Conservation (phyloP, 2,888 invertebrate species). For the Callyntrura sp. region DNA sequence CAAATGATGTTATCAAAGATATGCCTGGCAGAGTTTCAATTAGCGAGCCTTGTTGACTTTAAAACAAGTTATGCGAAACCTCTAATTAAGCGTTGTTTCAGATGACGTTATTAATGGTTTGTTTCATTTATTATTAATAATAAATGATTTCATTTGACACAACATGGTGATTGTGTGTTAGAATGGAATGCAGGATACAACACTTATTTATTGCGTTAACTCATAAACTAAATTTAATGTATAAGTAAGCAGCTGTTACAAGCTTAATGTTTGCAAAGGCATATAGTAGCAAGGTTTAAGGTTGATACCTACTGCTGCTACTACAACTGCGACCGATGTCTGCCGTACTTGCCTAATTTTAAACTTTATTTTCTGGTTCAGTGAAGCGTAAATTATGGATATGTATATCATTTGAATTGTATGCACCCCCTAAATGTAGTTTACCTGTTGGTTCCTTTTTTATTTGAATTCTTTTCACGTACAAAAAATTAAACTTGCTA, state of each 20-base stretch:
- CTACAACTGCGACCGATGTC: not conserved
- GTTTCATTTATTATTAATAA: too few species aligned
- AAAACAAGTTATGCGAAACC: too few species aligned
- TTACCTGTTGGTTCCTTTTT: too few species aligned
- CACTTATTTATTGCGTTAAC: not conserved
- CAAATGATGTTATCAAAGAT: too few species aligned
- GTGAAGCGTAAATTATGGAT: constrained; percentile 34
- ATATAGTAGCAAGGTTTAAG: not conserved
- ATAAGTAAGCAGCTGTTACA: not conserved
- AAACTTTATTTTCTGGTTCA: constrained; percentile 41
- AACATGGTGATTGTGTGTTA: too few species aligned
- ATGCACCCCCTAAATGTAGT: not conserved
- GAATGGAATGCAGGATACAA: too few species aligned
- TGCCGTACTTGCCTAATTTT: not conserved
- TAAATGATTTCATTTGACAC: too few species aligned
- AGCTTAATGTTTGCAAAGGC: not conserved
- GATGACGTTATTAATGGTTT: too few species aligned
- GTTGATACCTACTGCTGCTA: not conserved
- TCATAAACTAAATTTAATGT: too few species aligned
- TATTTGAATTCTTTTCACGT: not conserved
- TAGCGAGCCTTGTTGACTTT: too few species aligned
- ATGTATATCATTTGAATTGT: constrained; percentile 13
- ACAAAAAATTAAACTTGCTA: not conserved
- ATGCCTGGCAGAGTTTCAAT: too few species aligned
- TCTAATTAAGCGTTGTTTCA: too few species aligned